Conservation (phyloP, 2,113 vertebrate genomes). For the Labrus mixtus region DNA sequence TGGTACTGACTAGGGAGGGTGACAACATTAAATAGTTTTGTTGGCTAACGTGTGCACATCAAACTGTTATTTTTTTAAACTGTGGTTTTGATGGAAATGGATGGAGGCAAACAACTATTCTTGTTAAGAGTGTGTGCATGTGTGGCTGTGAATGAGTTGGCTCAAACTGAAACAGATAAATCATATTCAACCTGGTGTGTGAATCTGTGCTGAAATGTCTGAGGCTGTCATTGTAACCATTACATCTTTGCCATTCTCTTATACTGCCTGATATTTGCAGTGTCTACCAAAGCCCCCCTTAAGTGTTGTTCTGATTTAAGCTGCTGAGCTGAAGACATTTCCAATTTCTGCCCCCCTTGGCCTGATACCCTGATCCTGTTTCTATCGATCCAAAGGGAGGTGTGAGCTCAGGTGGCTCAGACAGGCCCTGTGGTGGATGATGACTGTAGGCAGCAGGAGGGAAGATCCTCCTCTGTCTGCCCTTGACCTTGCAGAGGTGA, state of each 20-base stretch:
- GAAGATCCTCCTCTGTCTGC: slow-evolving; percentile 42
- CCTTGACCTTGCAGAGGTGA: slow-evolving; percentile 61
- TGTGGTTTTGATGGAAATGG: too few relatives aligned
- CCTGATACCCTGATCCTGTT: slow-evolving; percentile 52
- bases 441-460: slow-evolving; percentile 27
- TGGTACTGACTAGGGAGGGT: too few relatives aligned
- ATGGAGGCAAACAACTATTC: too few relatives aligned
- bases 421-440: slow-evolving; percentile 22
- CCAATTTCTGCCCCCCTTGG: slow-evolving; percentile 9
- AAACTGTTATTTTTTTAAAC: too few relatives aligned
- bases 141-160: too few relatives aligned
- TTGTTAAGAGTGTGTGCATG: too few relatives aligned
- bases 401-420: slow-evolving; percentile 31
- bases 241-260: slow-evolving; percentile 14
- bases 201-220: background rate
- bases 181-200: background rate
- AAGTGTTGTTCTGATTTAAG: slow-evolving; percentile 30
- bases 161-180: too few relatives aligned
- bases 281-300: background rate
- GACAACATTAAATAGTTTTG: too few relatives aligned
- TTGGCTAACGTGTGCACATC: too few relatives aligned
- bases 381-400: slow-evolving; percentile 61
- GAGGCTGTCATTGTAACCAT: slow-evolving; percentile 32
- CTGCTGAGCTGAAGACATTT: slow-evolving; percentile 12
- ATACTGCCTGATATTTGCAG: background rate